Evolutionary conservation across 2,113 vertebrate genomes (phyloP).

Genomic region (Crotophaga sulcirostris): DNA sequence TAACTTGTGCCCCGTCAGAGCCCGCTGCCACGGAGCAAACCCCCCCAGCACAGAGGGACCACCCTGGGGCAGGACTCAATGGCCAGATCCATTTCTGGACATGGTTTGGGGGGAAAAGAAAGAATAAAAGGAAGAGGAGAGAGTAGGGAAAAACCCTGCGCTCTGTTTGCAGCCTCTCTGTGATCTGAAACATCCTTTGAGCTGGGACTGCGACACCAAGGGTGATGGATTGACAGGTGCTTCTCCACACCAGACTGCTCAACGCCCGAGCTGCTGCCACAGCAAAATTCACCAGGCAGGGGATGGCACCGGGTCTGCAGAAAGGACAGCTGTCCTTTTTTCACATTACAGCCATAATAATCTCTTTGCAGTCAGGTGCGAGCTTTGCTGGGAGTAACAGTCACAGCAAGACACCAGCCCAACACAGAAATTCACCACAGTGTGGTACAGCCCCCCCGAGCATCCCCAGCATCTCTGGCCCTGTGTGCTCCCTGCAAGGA

Average conservation of each 20-base stretch:
- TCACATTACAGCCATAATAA: rapidly evolving
- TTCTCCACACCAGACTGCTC: neutral
- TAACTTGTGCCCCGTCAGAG: neutral
- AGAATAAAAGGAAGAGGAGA: too few species aligned
- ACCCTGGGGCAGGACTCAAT: rapidly evolving
- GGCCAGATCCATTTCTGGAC: neutral
- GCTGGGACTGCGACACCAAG: neutral
- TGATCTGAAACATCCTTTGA: neutral
- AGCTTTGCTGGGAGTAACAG: neutral
- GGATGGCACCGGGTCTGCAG: neutral
- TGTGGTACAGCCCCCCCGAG: rapidly evolving
- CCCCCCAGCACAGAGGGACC: neutral
- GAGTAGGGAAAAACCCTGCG: neutral
- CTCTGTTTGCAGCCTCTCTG: neutral
- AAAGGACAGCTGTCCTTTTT: neutral
- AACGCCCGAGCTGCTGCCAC: rapidly evolving
- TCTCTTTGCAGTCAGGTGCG: neutral
- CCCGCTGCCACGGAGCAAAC: neutral
- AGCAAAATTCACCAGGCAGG: neutral
- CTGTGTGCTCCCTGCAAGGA: neutral
- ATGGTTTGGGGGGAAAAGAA: neutral
- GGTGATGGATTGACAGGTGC: neutral
- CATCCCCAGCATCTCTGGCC: rapidly evolving
- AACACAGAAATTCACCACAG: rapidly evolving
- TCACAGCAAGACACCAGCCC: rapidly evolving